Percentiles rank a stretch among this genome's conserved stretches.
Evolutionary conservation across 2,113 vertebrate genomes (phyloP).

Genomic region (Oceanites oceanicus): DNA sequence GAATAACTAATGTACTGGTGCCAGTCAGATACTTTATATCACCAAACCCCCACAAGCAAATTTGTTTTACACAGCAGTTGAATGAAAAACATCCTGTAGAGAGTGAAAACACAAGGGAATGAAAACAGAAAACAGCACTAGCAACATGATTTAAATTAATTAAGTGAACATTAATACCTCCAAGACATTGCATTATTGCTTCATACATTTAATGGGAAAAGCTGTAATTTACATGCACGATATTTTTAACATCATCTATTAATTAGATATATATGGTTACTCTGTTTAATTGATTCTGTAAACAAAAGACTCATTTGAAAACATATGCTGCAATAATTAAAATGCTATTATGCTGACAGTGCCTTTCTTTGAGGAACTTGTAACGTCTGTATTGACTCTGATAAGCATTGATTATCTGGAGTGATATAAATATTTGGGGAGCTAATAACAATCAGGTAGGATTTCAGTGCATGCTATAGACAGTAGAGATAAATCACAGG

Average conservation of each 20-base stretch:
- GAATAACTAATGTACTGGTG: constrained; percentile 37
- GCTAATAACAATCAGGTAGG: constrained; percentile 73
- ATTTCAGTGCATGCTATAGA: constrained; percentile 62
- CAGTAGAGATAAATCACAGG: constrained; percentile 76
- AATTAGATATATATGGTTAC: constrained; percentile 6
- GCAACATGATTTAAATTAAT: constrained; percentile 68
- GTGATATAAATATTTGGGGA: constrained; percentile 77
- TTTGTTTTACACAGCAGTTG: constrained; percentile 61
- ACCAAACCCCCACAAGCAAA: constrained; percentile 55
- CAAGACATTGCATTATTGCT: constrained; percentile 39
- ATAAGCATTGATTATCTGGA: constrained; percentile 79
- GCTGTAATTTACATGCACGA: constrained; percentile 42
- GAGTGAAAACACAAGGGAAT: constrained; percentile 26
- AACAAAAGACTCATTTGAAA: constrained; percentile 61
- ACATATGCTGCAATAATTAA: constrained; percentile 72
- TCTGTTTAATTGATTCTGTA: constrained; percentile 10
- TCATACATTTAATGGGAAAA: constrained; percentile 28
- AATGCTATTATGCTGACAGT: constrained; percentile 72
- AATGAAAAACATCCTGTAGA: constrained; percentile 55
- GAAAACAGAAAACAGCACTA: constrained; percentile 31
- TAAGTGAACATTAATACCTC: constrained; percentile 63
- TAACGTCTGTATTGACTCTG: constrained; percentile 74
- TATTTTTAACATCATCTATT: constrained; percentile 45
- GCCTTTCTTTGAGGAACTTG: constrained; percentile 69
- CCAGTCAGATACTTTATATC: constrained; percentile 49